Evolutionary conservation across 2,888 invertebrate genomes (phyloP).

Genomic region (Ellobium chinense): DNA sequence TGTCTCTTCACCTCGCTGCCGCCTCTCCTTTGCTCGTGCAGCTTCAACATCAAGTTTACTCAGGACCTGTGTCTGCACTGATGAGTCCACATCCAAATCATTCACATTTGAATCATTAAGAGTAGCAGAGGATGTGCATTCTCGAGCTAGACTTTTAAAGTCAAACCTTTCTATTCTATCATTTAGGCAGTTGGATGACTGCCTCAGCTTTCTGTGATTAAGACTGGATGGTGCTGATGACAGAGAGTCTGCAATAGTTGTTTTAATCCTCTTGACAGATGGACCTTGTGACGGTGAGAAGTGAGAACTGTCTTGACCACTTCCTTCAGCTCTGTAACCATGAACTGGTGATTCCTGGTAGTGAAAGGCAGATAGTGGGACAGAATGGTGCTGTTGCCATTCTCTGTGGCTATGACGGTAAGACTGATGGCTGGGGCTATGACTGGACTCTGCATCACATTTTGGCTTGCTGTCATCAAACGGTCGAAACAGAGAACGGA

Average conservation of each 20-base stretch:
- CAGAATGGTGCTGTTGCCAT: background rate
- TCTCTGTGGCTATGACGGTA: background rate
- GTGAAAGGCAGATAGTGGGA: background rate
- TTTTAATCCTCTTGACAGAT: no score
- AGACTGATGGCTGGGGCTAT: background rate
- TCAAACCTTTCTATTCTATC: constrained; percentile 52
- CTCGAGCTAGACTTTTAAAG: constrained; percentile 52
- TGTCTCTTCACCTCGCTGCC: constrained; percentile 67
- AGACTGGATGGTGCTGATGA: background rate
- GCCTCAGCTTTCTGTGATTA: background rate
- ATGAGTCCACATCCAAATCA: background rate
- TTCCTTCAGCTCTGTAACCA: no score
- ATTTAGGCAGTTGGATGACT: constrained; percentile 38
- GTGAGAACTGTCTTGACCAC: no score
- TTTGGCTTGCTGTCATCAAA: constrained; percentile 55
- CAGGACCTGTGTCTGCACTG: background rate
- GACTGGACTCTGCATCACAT: background rate
- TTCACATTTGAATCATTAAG: background rate
- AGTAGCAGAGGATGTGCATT: constrained; percentile 31
- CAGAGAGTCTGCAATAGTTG: no score
- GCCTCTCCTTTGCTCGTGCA: constrained; percentile 63
- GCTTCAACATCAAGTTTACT: constrained; percentile 77
- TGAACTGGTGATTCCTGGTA: no score
- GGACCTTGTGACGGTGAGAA: no score
- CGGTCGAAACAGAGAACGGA: constrained; percentile 61